phyloP scores from a whole-genome alignment of 2,797 vertebrate genomes.

The Spea hammondii region DNA sequence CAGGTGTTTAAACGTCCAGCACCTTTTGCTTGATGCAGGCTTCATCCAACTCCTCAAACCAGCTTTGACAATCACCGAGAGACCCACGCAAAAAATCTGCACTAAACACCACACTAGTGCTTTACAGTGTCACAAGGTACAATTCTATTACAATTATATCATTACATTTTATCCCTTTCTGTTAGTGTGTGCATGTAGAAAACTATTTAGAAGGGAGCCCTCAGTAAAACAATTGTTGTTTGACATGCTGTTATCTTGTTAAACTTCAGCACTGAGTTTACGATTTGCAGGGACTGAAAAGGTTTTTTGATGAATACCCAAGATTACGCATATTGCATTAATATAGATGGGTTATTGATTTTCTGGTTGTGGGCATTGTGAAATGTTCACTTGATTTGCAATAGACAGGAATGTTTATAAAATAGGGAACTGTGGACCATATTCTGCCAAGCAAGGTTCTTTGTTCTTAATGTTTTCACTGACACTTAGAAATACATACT shows the following conservation, averaged over 20 bases:
- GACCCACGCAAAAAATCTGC: no score
- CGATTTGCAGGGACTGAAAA: neutral
- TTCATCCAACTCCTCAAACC: no score
- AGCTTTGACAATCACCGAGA: no score
- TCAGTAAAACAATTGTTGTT: neutral
- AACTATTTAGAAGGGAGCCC: neutral
- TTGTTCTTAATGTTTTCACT: neutral
- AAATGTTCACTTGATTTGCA: neutral
- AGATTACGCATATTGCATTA: neutral
- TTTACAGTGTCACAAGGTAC: no score
- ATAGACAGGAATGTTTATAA: neutral
- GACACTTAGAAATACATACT: no score
- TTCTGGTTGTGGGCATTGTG: neutral
- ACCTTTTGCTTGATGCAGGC: no score
- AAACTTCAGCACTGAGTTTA: neutral
- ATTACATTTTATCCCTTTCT: no score
- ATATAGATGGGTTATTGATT: slow-evolving; percentile 7
- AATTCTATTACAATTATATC: no score
- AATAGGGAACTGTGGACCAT: neutral
- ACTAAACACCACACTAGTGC: no score
- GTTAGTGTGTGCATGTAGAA: no score
- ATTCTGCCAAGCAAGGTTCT: neutral
- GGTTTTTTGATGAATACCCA: neutral
- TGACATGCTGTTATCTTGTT: neutral
- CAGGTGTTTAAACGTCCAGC: no score